phyloP scores from a whole-genome alignment of 2,797 vertebrate genomes.

The Sebastolobus altivelis region DNA sequence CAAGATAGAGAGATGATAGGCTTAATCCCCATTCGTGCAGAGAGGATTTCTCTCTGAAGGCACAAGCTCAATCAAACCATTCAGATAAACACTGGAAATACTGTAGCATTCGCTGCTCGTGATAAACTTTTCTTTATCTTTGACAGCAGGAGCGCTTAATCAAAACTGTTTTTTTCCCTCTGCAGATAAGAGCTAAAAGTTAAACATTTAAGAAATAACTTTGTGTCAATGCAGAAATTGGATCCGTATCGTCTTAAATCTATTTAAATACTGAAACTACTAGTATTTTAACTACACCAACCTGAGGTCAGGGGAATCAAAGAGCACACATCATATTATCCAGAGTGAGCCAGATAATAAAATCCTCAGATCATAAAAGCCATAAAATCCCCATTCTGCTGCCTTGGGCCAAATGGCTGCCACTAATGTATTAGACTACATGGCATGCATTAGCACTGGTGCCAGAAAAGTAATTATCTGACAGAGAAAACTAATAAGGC shows the following conservation, averaged over 20 bases:
- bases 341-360: conserved; percentile 78
- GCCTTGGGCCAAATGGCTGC: conserved; percentile 72
- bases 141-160: conserved; percentile 55
- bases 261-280: conserved; percentile 59
- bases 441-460: conserved; percentile 62
- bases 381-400: conserved; percentile 72
- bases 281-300: conserved; percentile 64
- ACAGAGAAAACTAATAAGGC: conserved; percentile 66
- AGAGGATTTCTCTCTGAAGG: conserved; percentile 62
- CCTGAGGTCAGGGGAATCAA: conserved; percentile 74
- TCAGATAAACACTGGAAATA: conserved; percentile 72
- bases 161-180: conserved; percentile 46
- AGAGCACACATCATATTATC: conserved; percentile 72
- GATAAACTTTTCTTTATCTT: conserved; percentile 70
- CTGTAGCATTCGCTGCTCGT: conserved; percentile 51
- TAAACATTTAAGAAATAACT: conserved; percentile 62
- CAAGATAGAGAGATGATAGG: conserved; percentile 64
- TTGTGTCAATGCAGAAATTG: conserved; percentile 56
- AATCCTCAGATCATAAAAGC: conserved; percentile 81
- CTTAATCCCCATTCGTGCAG: conserved; percentile 66
- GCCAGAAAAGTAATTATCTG: conserved; percentile 68
- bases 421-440: conserved; percentile 76
- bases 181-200: conserved; percentile 50
- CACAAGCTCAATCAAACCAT: conserved; percentile 62
- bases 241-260: conserved; percentile 60